A percentile compares a stretch with the other conserved stretches of the same genome.
Evolutionary conservation across 92 coral and sea anemone genomes (phyloP).

Genomic region (Actinernus sp.): DNA sequence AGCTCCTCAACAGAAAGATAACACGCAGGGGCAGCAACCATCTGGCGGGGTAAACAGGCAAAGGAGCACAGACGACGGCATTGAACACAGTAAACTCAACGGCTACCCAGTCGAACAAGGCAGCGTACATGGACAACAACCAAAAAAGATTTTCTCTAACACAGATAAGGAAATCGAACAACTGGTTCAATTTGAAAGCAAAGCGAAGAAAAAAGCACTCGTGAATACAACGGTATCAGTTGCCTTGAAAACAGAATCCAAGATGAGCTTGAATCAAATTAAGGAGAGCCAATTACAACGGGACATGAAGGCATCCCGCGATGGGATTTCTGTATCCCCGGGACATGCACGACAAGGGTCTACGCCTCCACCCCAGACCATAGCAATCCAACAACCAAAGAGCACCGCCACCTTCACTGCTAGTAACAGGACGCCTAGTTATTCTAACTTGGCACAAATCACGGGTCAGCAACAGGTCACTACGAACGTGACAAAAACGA

Average conservation of each 20-base stretch:
- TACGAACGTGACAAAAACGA: not conserved
- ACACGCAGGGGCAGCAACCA: constrained; percentile 2
- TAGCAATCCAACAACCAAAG: constrained; percentile 23
- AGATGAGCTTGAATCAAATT: constrained; percentile 86
- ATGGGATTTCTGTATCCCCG: constrained; percentile 12
- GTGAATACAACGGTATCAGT: constrained; percentile 46
- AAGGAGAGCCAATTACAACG: constrained; percentile 77
- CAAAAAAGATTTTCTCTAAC: constrained; percentile 58
- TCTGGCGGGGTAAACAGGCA: too few relatives aligned
- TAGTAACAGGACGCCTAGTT: constrained; percentile 62
- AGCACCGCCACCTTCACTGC: constrained; percentile 26
- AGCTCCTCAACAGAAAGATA: constrained; percentile 25
- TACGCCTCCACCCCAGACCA: constrained; percentile 56
- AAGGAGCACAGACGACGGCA: constrained; percentile 32
- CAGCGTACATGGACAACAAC: not conserved
- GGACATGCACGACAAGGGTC: constrained; percentile 49
- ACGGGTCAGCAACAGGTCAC: constrained; percentile 3
- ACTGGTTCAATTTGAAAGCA: constrained; percentile 77
- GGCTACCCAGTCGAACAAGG: constrained; percentile 43
- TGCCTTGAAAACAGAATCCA: constrained; percentile 49
- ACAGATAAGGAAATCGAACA: constrained; percentile 86
- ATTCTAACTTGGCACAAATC: constrained; percentile 17
- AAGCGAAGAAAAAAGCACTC: constrained; percentile 73
- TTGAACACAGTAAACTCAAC: constrained; percentile 60
- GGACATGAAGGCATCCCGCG: constrained; percentile 24